Evolutionary conservation across 92 coral and sea anemone species (phyloP).

Genomic region (Zoanthus sansibaricus): DNA sequence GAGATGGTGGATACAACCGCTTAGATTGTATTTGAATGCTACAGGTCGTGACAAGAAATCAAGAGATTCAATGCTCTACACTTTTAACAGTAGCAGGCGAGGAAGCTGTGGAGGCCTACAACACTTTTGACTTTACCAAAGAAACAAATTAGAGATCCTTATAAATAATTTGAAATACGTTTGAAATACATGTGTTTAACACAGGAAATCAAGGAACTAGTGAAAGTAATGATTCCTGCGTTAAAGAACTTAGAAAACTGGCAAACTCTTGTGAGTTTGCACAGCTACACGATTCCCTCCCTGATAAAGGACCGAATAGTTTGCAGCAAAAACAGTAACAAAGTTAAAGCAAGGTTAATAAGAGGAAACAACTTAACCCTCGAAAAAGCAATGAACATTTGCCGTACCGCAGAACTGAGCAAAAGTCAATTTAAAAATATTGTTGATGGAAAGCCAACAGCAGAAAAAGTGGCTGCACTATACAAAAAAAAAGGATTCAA

Average conservation of each 20-base stretch:
- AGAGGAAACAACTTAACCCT: conserved; percentile 6
- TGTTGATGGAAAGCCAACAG: background rate
- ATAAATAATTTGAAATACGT: background rate
- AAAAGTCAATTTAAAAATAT: background rate
- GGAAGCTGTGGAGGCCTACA: background rate
- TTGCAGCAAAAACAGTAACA: background rate
- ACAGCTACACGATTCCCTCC: background rate
- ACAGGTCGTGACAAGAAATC: too few relatives aligned
- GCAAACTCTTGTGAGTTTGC: background rate
- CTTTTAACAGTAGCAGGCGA: too few relatives aligned
- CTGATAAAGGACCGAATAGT: conserved; percentile 4
- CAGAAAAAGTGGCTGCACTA: background rate
- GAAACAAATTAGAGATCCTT: background rate
- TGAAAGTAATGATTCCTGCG: background rate
- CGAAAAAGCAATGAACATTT: conserved; percentile 12
- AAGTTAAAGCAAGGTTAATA: conserved; percentile 17
- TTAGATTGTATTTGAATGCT: too few relatives aligned
- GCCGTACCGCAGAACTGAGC: conserved; percentile 7
- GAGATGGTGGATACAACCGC: too few relatives aligned
- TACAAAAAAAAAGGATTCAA: background rate
- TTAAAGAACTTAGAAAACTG: conserved; percentile 13
- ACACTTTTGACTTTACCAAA: too few relatives aligned
- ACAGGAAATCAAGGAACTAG: conserved; percentile 5
- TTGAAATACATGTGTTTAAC: background rate
- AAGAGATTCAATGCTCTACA: too few relatives aligned